phyloP scores from a whole-genome alignment of 2,113 vertebrate genomes.

The Leucoraja erinaceus region DNA sequence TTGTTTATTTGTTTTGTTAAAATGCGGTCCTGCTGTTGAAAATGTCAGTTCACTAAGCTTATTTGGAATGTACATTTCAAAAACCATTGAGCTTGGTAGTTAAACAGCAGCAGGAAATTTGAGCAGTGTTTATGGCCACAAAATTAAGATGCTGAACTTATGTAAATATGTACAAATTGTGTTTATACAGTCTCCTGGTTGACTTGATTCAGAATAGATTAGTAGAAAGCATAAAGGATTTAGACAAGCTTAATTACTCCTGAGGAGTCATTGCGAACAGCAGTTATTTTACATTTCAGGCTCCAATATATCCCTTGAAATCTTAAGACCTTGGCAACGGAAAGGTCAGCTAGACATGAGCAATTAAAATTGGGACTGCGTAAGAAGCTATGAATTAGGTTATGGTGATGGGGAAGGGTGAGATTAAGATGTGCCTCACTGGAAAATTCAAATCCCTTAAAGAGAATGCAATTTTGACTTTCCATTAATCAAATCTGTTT shows the following conservation, averaged over 20 bases:
- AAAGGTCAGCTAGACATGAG: neutral
- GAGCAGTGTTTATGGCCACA: neutral
- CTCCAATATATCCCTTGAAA: neutral
- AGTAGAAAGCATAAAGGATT: neutral
- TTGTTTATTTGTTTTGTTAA: neutral
- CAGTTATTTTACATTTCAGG: neutral
- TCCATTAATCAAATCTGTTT: neutral
- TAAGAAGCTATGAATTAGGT: neutral
- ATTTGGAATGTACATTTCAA: neutral
- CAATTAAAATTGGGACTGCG: neutral
- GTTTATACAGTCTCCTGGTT: neutral
- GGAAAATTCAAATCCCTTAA: neutral
- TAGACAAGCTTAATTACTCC: neutral
- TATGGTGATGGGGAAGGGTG: neutral
- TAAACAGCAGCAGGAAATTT: constrained; percentile 13
- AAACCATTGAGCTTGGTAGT: neutral
- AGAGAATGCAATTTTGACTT: neutral
- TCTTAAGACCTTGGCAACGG: neutral
- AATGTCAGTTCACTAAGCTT: neutral
- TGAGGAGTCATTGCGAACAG: neutral
- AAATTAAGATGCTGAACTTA: neutral
- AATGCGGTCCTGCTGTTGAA: neutral
- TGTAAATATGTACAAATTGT: constrained; percentile 9
- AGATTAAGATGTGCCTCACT: neutral
- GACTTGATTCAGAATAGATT: neutral